phyloP scores from a whole-genome alignment of 1,140 invertebrate species.

The Melanaphis sacchari region DNA sequence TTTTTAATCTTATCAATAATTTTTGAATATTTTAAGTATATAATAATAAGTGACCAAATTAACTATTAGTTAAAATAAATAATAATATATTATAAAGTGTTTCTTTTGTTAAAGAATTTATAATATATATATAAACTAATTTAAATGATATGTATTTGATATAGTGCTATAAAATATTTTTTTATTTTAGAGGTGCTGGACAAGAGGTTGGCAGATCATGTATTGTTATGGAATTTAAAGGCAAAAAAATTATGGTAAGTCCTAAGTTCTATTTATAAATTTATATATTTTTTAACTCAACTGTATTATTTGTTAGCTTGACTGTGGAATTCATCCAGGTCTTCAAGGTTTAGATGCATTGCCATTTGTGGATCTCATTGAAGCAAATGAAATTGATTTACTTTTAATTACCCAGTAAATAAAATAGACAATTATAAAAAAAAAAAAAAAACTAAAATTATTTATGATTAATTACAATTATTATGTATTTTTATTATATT shows the following conservation, averaged over 20 bases:
- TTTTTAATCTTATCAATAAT: neutral
- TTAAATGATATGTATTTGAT: neutral
- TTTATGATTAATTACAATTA: neutral
- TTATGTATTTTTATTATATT: conserved; percentile 18
- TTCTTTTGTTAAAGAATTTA: neutral
- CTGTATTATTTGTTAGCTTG: conserved; percentile 71
- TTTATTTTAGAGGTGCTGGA: conserved; percentile 84
- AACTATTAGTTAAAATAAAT: neutral
- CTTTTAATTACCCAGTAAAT: conserved; percentile 94
- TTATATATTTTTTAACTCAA: neutral
- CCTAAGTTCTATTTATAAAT: conserved; percentile 63
- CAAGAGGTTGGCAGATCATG: conserved; percentile 99
- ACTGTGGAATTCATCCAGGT: conserved; percentile 99
- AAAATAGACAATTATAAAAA: neutral
- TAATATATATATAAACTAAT: neutral
- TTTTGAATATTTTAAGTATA: neutral
- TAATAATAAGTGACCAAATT: neutral
- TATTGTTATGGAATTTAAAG: conserved; percentile 98
- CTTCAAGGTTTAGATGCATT: conserved; percentile 95
- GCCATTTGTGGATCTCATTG: conserved; percentile 97
- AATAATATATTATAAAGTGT: neutral
- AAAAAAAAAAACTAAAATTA: neutral
- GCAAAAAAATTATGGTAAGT: conserved; percentile 95
- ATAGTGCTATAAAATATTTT: conserved; percentile 52
- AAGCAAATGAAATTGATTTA: conserved; percentile 96